Evolutionary conservation across 37 sponge, comb jelly and placozoan genomes (phyloP), one percentile per base, ranked within the genome.

Genomic region (Spongilla lacustris): DNA sequence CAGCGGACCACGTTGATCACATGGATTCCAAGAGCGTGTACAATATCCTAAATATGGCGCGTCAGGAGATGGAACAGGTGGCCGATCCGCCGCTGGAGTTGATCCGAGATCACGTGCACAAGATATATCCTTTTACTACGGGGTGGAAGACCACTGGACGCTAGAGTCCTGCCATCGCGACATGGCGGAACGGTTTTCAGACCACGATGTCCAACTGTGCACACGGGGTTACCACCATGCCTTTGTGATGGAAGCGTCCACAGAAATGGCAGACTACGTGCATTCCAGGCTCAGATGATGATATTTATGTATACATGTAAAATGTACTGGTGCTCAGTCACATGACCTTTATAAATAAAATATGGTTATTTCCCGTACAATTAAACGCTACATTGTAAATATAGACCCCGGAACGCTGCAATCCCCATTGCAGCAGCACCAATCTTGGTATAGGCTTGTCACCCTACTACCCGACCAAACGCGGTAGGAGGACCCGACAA

Each of bases 71-170:
- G 89, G 68, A 83, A 22, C 81, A 82, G 32, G 92, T 94, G 36
- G 50, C n/a, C 1, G 46, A 78, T 0, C 77, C 79, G 11, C 87
- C 90, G 0, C 26, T 77, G 28, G 73, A 88, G 0, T 26, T 82
- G 13, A 76, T 91, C 23, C 68, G 67, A 41, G 75, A 12, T 2
- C 27, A 88, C 34, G 84, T 84, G 1, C 71, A 79, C 33, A 94
- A 89, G 72, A n/a, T n/a, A 48, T 94, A 6, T 76, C 79, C 1
- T 84, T 94, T 72, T 94, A 94, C 41, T 94, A 94, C 81, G 92
- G 91, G 25, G 80, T 74, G 25, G 58, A 67, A 27, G 95, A 94
- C 79, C 77, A 69, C 23, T 94, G 95, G 95, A 87, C 50, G 2
- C 25, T 76, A 14, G 71, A 68, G 50, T 81, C 38, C 11, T 68